A percentile compares a stretch with the other conserved stretches of the same genome.
phyloP scores from a whole-genome alignment of 2,888 invertebrate genomes.

The Agrilus biguttatus region DNA sequence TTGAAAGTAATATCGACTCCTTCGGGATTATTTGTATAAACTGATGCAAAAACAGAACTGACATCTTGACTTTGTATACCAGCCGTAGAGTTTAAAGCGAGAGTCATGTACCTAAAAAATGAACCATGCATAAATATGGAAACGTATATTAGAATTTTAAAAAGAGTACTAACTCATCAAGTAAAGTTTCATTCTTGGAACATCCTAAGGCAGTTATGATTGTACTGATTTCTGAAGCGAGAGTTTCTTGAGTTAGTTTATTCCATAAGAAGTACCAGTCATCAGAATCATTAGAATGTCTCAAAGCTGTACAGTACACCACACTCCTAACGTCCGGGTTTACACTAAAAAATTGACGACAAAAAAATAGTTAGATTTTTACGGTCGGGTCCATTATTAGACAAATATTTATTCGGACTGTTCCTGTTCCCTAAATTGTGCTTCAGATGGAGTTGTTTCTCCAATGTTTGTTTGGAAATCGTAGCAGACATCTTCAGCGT shows the following conservation, averaged over 20 bases:
- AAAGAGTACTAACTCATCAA: constrained; percentile 39
- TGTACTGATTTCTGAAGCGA: constrained; percentile 53
- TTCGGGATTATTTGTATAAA: constrained; percentile 37
- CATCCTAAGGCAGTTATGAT: constrained; percentile 57
- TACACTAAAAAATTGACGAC: constrained; percentile 29
- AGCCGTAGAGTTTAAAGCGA: constrained; percentile 11
- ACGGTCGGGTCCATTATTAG: too few species aligned
- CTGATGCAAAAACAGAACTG: constrained; percentile 30
- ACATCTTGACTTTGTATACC: constrained; percentile 35
- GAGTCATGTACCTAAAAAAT: constrained; percentile 18
- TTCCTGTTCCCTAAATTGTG: too few species aligned
- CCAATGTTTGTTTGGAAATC: too few species aligned
- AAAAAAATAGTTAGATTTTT: too few species aligned
- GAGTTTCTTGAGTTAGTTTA: constrained; percentile 38
- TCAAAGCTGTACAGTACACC: constrained; percentile 63
- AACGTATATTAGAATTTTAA: too few species aligned
- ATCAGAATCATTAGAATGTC: constrained; percentile 35
- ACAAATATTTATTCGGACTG: too few species aligned
- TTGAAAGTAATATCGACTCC: constrained; percentile 36
- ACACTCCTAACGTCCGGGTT: constrained; percentile 49
- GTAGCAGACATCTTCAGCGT: too few species aligned
- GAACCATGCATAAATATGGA: too few species aligned
- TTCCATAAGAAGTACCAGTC: constrained; percentile 53
- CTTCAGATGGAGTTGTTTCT: too few species aligned
- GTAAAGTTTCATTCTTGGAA: constrained; percentile 36